phyloP scores from a whole-genome alignment of 2,797 vertebrate genomes.

The Huso huso region DNA sequence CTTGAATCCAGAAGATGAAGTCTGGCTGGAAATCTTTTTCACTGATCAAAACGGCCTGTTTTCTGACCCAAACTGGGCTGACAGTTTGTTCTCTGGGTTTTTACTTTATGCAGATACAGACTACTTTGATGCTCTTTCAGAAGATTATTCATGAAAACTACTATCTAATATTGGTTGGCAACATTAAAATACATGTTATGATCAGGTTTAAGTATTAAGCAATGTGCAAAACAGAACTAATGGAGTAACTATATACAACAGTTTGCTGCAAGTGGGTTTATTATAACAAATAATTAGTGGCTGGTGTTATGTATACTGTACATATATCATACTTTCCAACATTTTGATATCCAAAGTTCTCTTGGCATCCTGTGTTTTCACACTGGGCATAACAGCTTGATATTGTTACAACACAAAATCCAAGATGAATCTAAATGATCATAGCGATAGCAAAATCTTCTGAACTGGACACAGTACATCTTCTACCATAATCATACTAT shows the following conservation, averaged over 20 bases:
- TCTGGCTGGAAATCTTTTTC: slow-evolving; percentile 97
- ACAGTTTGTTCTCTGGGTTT: slow-evolving; percentile 95
- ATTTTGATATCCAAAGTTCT: no score
- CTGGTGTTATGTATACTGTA: no score
- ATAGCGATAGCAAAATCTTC: no score
- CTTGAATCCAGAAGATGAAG: slow-evolving; percentile 90
- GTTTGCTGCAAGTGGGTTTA: neutral
- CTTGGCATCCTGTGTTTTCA: no score
- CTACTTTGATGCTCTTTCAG: slow-evolving; percentile 81
- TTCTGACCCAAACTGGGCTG: slow-evolving; percentile 85
- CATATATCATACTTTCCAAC: no score
- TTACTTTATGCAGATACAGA: slow-evolving; percentile 89
- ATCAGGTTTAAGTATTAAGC: neutral
- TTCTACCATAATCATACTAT: no score
- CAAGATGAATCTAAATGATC: no score
- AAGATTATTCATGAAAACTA: slow-evolving; percentile 57
- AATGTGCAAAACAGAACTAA: neutral
- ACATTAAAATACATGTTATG: neutral
- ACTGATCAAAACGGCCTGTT: slow-evolving; percentile 91
- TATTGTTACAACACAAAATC: no score
- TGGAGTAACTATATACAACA: neutral
- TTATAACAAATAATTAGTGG: neutral
- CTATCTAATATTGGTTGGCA: neutral
- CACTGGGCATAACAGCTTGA: no score
- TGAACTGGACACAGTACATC: no score